Percentiles rank a stretch among this genome's conserved stretches.
These are phyloP conservation scores for Lycophotia porphyrea DNA, from an alignment of 2,888 invertebrate genomes.

Conservation along the genomic window DNA sequence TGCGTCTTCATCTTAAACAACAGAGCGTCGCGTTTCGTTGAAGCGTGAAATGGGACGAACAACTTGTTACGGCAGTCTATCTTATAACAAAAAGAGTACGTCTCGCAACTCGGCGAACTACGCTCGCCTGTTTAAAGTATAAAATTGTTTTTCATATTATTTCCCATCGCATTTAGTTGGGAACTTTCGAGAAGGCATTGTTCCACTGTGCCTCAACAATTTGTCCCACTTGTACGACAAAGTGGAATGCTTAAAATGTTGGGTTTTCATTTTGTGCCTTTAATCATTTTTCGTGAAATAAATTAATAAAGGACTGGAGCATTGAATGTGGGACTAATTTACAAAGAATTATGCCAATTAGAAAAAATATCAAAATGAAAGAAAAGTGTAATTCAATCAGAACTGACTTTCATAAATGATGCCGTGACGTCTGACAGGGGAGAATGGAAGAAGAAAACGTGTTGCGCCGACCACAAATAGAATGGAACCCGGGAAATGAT, in stretches of 20 bases:
- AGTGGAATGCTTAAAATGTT: background rate
- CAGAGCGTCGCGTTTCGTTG: constrained; percentile 62
- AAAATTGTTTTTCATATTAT: constrained; percentile 65
- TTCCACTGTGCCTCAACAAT: background rate
- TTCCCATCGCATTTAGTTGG: constrained; percentile 52
- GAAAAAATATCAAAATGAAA: background rate
- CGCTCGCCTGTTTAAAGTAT: constrained; percentile 50
- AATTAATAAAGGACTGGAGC: background rate
- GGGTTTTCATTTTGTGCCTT: background rate
- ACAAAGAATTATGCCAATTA: background rate
- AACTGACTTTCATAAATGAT: no score
- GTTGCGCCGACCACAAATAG: no score
- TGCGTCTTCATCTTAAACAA: constrained; percentile 32
- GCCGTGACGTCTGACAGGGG: no score
- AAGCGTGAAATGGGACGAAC: constrained; percentile 79
- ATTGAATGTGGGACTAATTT: background rate
- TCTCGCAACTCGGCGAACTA: constrained; percentile 51
- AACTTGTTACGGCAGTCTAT: constrained; percentile 79
- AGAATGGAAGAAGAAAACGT: no score
- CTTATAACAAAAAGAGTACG: constrained; percentile 72
- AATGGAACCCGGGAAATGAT: no score
- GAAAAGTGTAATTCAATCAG: background rate
- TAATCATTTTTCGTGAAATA: background rate
- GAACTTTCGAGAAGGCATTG: constrained; percentile 19
- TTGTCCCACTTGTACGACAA: background rate